phyloP scores from a whole-genome alignment of 2,888 invertebrate species.

The Drosophila eohydei region DNA sequence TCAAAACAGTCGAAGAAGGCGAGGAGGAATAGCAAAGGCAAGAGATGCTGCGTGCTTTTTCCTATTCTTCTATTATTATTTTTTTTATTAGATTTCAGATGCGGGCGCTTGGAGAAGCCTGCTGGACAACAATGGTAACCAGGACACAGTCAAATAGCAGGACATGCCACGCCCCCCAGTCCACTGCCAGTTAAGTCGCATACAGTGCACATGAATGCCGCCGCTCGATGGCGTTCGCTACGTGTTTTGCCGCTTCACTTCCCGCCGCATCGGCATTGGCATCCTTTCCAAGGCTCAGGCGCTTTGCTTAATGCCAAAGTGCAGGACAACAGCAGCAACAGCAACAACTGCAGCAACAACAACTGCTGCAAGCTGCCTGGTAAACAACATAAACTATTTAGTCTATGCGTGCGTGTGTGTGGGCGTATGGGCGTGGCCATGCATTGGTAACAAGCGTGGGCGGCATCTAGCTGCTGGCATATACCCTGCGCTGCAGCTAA shows the following conservation, averaged over 20 bases:
- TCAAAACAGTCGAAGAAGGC: not conserved
- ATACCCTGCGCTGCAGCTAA: constrained; percentile 23
- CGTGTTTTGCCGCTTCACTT: constrained; percentile 43
- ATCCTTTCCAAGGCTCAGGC: constrained; percentile 54
- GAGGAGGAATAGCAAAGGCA: not conserved
- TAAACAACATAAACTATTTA: constrained; percentile 80
- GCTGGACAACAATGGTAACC: constrained; percentile 65
- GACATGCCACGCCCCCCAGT: constrained; percentile 43
- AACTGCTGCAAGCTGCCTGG: constrained; percentile 53
- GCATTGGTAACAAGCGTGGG: constrained; percentile 43
- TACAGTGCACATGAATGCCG: constrained; percentile 57
- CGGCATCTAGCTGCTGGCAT: constrained; percentile 26
- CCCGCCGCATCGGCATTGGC: constrained; percentile 52
- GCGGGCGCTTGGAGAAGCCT: not conserved
- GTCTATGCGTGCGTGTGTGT: constrained; percentile 56
- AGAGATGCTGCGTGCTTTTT: constrained; percentile 25
- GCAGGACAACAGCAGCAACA: constrained; percentile 44
- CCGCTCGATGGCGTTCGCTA: constrained; percentile 56
- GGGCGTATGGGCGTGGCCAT: constrained; percentile 30
- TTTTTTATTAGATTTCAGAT: constrained; percentile 34
- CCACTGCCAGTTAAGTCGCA: constrained; percentile 40
- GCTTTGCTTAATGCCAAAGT: constrained; percentile 66
- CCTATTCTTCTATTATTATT: not conserved
- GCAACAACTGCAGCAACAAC: constrained; percentile 22
- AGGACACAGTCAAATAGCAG: constrained; percentile 66